Base-by-base conservation (phyloP, 2,113 vertebrate species). In the Neoarius graeffei region DNA sequence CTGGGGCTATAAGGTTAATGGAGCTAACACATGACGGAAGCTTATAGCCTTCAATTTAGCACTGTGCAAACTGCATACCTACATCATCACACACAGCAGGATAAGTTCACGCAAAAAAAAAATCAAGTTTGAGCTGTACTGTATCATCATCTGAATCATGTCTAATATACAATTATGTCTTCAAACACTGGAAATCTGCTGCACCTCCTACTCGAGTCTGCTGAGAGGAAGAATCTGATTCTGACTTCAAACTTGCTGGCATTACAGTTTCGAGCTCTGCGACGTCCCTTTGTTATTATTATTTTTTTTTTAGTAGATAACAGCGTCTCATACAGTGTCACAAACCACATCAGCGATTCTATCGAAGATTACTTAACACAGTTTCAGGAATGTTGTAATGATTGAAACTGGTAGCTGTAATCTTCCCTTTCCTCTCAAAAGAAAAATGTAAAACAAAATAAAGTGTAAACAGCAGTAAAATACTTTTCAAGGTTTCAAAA, bases 231-330 rank as follows among this genome's bases (percentile, higher is more conserved):
- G 20, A 82, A 82, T 82, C 30, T 10, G 80, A 62, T 82, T 82
- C 57, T 42, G 80, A 82, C 30, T 82, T 42, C 10, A 62, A 82
- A 62, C 35, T 62, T 62, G 80, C 80, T 82, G 80, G 80, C 59
- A 15, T 59, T 48, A 48, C 80, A 82, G 4, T 82, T 82, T 82
- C 48, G 5, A 62, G 57, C 80, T 82, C 9, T 48, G 80, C 19
- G 10, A 82, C 57, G 62, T 62, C 56, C 15, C 27, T 56, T 56
- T 56, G 25, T 79, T n/a, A 57, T 30, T 13, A 30, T 59, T 17
- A 23, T 19, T n/a, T 17, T 52, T n/a, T 77, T 42, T 23, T 62
- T 23, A 14, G 11, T 35, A 35, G 79, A 81, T 81, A 82, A 82
- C 59, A 60, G 30, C 20, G 2, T 82, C 57, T 82, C 20, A 42